A percentile compares a stretch with the other conserved stretches of the same genome.
phyloP scores from a whole-genome alignment of 2,113 vertebrate species.

The Brevimyrus niger region DNA sequence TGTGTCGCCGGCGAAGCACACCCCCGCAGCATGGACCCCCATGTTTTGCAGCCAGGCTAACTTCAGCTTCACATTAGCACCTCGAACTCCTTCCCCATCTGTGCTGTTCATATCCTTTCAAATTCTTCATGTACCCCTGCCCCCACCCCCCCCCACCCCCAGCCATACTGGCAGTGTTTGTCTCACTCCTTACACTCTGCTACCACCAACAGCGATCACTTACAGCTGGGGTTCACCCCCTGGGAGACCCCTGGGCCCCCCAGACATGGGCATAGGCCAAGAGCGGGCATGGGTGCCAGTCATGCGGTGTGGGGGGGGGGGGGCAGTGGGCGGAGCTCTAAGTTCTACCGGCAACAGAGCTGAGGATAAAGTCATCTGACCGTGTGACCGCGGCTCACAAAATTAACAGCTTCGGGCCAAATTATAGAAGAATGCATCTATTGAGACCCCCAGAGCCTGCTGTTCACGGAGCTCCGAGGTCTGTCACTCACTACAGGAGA shows the following conservation, averaged over 20 bases:
- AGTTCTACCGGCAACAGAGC: background rate
- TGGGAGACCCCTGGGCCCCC: background rate
- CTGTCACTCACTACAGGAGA: slow-evolving; percentile 29
- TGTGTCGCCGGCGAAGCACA: background rate
- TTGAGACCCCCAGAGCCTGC: slow-evolving; percentile 46
- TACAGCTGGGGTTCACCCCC: background rate
- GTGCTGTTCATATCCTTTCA: background rate
- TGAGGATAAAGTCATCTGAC: slow-evolving; percentile 45
- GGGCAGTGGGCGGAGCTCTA: background rate
- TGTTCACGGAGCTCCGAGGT: slow-evolving; percentile 18
- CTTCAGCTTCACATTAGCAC: background rate
- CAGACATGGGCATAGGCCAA: background rate
- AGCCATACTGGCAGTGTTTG: background rate
- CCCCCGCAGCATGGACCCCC: background rate
- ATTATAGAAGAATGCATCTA: slow-evolving; percentile 55
- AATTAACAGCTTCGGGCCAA: slow-evolving; percentile 54
- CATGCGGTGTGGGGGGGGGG: background rate
- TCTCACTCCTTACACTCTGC: background rate
- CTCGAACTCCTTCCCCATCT: background rate
- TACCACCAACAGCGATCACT: background rate
- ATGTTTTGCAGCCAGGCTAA: background rate
- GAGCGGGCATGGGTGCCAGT: background rate
- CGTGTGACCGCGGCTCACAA: slow-evolving; percentile 41
- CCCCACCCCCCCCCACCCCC: background rate
- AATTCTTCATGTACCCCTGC: background rate